Evolutionary conservation across 2,888 invertebrate species (phyloP), one percentile per base, ranked within the genome.

Genomic region (Euplexia lucipara): DNA sequence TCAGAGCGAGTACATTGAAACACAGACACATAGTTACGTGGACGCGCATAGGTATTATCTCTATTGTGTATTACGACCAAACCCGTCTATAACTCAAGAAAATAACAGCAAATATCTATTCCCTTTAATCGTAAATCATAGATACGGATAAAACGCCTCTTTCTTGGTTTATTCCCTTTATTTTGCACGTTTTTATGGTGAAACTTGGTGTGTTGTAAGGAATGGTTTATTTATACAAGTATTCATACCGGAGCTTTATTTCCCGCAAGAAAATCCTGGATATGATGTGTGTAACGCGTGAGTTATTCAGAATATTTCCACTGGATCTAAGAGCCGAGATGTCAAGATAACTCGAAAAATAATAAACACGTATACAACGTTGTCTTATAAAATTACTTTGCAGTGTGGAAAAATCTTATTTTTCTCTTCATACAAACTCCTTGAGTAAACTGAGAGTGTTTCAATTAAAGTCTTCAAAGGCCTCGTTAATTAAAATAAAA

Each of bases 181-280:
- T 92, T 91, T 91, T 87, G 75, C 87, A 81, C 88, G 83, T 90
- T 93, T 93, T 92, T 92, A 91, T 91, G 78, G 86, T 84, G 88
- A 88, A 90, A 87, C 85, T 87, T 86, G 83, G 83, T 84, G 85
- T 85, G 86, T 86, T 87, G 86, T 90, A 90, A 90, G 86, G 76
- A 88, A 93, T 92, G 91, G 90, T 86, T 91, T 93, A 91, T 93
- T 93, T 93, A 94, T 93, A 91, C 91, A 91, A 90, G 88, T 90
- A 92, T 92, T 91, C 90, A 90, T 90, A 83, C 86, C 82, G 80
- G 76, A 80, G 84, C 83, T 89, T 88, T 88, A 89, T 89, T 86
- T 81, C 81, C 75, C 64, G 75, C 74, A 80, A 82, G 83, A 78
- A 84, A 80, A 79, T 81, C 78, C 68, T 75, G 58, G 65, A 64